Conservation (phyloP, 2,797 vertebrate genomes). For the Myotis myotis region DNA sequence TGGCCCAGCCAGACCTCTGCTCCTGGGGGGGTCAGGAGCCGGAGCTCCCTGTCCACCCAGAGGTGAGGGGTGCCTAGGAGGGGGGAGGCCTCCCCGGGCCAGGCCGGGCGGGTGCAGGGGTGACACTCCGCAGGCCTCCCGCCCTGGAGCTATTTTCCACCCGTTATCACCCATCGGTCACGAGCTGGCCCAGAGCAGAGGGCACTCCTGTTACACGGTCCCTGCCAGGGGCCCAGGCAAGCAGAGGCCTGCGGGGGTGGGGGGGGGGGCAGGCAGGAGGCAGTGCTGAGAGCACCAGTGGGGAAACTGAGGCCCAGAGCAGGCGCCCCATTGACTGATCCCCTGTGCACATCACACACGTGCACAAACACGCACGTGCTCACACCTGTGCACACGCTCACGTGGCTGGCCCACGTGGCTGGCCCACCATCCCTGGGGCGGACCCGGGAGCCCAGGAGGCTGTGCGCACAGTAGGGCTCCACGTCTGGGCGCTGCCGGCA, state of each 20-base stretch:
- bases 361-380: no score
- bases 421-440: neutral
- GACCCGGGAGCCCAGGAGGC: neutral
- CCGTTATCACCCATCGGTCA: constrained; percentile 66
- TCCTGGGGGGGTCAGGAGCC: neutral
- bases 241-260: fast-evolving
- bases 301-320: neutral
- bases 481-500: neutral
- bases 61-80: neutral
- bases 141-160: constrained; percentile 56
- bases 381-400: neutral
- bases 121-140: neutral
- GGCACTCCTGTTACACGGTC: constrained; percentile 26
- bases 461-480: neutral
- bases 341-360: neutral
- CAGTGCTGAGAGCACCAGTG: fast-evolving
- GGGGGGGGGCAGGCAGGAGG: fast-evolving
- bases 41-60: neutral
- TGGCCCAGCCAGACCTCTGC: neutral
- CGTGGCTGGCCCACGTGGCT: neutral
- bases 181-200: neutral
- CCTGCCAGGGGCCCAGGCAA: neutral
- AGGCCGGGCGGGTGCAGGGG: neutral
- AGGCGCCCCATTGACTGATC: neutral
- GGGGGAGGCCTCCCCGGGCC: neutral